These are phyloP conservation scores for Pammene aurita DNA, from an alignment of 2,888 invertebrate genomes.

Conservation along the genomic window DNA sequence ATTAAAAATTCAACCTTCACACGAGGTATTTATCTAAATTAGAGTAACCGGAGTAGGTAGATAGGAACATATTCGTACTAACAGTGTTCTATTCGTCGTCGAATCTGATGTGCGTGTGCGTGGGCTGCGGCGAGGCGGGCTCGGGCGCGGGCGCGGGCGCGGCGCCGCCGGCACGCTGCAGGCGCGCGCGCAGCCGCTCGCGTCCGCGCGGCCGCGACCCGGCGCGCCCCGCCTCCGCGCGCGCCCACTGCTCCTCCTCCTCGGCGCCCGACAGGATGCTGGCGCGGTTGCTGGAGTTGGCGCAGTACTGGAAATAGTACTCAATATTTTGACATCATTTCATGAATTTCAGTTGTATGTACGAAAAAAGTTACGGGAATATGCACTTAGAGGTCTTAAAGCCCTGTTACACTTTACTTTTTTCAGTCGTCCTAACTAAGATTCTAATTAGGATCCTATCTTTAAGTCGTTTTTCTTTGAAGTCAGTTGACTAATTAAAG, in stretches of 20 bases:
- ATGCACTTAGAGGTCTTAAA: too few species aligned
- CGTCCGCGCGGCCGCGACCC: constrained; percentile 77
- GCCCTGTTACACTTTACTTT: too few species aligned
- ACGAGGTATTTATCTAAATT: too few species aligned
- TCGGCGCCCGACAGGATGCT: constrained; percentile 84
- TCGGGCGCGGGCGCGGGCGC: constrained; percentile 64
- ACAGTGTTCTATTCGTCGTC: constrained; percentile 72
- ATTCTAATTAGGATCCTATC: too few species aligned
- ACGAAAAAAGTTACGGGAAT: too few species aligned
- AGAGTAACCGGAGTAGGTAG: background rate
- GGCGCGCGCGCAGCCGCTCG: constrained; percentile 48
- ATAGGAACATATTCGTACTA: background rate
- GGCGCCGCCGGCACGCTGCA: constrained; percentile 69
- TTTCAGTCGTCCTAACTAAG: too few species aligned
- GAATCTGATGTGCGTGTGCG: constrained; percentile 88
- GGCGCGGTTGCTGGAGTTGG: constrained; percentile 51
- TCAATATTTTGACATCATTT: too few species aligned
- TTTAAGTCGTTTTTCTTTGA: too few species aligned
- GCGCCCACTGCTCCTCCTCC: constrained; percentile 91
- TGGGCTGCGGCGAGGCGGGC: constrained; percentile 84
- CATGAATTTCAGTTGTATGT: too few species aligned
- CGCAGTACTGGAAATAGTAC: constrained; percentile 62
- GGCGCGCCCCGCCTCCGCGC: constrained; percentile 81
- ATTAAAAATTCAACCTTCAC: too few species aligned
- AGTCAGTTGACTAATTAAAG: too few species aligned